A percentile compares a stretch with the other conserved stretches of the same genome.
phyloP scores from a whole-genome alignment of 2,113 vertebrate species.

The Sterna hirundo region DNA sequence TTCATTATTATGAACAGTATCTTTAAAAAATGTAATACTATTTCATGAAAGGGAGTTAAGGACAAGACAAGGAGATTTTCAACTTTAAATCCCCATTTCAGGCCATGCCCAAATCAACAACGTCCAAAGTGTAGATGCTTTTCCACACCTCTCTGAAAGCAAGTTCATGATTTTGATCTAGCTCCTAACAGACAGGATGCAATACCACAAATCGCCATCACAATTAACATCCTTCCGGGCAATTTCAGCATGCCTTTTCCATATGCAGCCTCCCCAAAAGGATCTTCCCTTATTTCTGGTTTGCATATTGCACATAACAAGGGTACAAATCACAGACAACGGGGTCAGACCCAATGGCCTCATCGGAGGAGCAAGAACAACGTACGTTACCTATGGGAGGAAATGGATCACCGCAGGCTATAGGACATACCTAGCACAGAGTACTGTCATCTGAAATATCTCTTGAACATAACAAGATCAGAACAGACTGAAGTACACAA shows the following conservation, averaged over 20 bases:
- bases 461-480: not conserved
- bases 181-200: not conserved
- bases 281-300: not conserved
- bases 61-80: not conserved
- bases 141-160: not conserved
- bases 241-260: not conserved
- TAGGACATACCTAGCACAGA: not conserved
- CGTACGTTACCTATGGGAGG: not conserved
- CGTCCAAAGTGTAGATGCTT: not conserved
- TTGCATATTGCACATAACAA: not conserved
- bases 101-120: not conserved
- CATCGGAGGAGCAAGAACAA: not conserved
- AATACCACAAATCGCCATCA: not conserved
- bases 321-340: not conserved
- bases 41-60: not conserved
- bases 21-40: not conserved
- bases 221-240: not conserved
- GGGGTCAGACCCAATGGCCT: not conserved
- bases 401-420: not conserved
- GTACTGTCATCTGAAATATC: not conserved
- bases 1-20: not conserved
- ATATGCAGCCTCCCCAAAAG: not conserved
- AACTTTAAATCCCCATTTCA: not conserved
- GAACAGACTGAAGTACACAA: not conserved
- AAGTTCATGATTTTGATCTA: not conserved